A percentile compares a stretch with the other conserved stretches of the same genome.
phyloP scores from a whole-genome alignment of 2,113 vertebrate genomes.

The Silurus glanis region DNA sequence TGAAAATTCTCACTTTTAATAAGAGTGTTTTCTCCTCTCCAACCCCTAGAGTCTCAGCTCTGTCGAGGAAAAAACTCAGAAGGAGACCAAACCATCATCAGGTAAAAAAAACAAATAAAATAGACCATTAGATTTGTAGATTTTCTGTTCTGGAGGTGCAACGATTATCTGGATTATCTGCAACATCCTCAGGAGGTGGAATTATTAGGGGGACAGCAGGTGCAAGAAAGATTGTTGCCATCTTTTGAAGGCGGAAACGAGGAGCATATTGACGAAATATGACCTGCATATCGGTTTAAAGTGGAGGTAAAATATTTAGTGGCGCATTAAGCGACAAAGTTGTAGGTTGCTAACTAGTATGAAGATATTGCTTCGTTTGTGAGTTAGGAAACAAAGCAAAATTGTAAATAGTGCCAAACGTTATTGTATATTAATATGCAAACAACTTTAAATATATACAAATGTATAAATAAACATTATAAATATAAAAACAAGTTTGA shows the following conservation, averaged over 20 bases:
- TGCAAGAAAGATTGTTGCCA: background rate
- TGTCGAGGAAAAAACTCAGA: background rate
- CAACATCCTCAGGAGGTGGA: background rate
- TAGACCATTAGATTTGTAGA: background rate
- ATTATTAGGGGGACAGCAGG: background rate
- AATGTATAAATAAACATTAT: no score
- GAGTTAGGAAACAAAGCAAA: background rate
- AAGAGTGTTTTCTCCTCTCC: no score
- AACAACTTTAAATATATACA: no score
- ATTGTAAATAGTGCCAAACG: no score
- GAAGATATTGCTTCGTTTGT: background rate
- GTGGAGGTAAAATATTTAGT: background rate
- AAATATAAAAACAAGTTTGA: no score
- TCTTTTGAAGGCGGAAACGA: background rate
- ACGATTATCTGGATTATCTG: background rate
- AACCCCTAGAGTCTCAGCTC: background rate
- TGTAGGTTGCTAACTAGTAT: background rate
- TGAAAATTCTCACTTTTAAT: background rate
- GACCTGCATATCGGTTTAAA: background rate
- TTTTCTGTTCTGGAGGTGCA: background rate
- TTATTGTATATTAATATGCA: no score
- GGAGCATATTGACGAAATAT: background rate
- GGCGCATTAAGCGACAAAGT: background rate
- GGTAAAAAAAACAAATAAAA: conserved; percentile 4
- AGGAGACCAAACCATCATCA: conserved; percentile 29